Conservation (phyloP, 2,113 vertebrate species). For the Thalassoma bifasciatum region DNA sequence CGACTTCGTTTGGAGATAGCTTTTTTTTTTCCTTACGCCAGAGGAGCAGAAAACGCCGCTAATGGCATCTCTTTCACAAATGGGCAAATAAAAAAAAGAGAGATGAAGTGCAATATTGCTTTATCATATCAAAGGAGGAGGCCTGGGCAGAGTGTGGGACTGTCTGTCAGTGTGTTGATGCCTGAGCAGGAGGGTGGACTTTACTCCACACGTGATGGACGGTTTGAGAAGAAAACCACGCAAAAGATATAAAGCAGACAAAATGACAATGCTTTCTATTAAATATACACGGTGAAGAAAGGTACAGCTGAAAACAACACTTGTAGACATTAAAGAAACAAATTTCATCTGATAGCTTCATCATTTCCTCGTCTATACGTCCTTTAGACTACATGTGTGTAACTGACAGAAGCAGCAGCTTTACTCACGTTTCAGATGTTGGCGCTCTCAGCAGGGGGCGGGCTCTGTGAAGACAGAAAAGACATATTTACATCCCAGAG, state of each 20-base stretch:
- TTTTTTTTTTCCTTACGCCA: conserved; percentile 29
- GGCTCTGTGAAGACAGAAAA: not conserved
- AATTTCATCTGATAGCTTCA: conserved; percentile 2
- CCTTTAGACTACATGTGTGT: too few species aligned
- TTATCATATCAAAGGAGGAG: conserved; percentile 78
- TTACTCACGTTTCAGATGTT: not conserved
- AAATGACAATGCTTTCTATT: conserved; percentile 3
- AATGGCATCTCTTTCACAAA: conserved; percentile 75
- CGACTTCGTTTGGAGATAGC: conserved; percentile 70
- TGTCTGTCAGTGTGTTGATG: conserved; percentile 62
- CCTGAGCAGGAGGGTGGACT: conserved; percentile 52
- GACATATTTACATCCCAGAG: not conserved
- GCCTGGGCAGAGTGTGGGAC: conserved; percentile 38
- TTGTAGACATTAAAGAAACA: conserved; percentile 8
- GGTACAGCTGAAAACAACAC: conserved; percentile 5
- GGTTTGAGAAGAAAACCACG: not conserved
- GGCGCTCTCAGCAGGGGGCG: not conserved
- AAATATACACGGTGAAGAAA: conserved; percentile 9
- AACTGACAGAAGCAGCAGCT: too few species aligned
- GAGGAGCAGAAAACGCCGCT: conserved; percentile 65
- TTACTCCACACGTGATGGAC: conserved; percentile 42
- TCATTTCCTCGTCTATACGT: conserved; percentile 8
- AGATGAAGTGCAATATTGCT: conserved; percentile 67
- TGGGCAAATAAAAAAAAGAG: conserved; percentile 65
- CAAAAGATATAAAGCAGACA: conserved; percentile 14